Conservation (phyloP, 2,113 vertebrate species). For the Perognathus longimembris region DNA sequence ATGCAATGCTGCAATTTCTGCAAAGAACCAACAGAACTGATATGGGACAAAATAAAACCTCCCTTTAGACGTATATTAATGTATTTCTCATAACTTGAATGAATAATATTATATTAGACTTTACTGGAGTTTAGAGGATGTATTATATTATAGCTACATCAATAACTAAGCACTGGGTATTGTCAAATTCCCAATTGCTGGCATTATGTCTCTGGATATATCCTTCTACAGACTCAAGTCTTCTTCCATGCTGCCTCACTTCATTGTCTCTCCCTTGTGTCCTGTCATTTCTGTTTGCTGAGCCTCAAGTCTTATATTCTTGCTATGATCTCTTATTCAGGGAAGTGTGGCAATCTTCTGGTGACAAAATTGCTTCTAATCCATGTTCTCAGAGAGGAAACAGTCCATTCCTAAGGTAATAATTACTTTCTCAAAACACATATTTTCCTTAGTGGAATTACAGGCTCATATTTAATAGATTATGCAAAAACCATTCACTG, state of each 20-base stretch:
- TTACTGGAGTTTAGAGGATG: background rate
- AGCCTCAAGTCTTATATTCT: background rate
- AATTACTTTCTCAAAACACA: background rate
- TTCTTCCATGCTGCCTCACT: background rate
- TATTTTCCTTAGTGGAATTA: background rate
- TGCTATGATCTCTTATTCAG: background rate
- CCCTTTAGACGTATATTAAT: background rate
- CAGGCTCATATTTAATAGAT: background rate
- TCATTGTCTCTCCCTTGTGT: background rate
- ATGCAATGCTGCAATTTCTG: background rate
- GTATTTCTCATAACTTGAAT: background rate
- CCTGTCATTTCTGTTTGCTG: background rate
- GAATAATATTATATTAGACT: background rate
- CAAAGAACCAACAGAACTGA: background rate
- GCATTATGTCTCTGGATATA: background rate
- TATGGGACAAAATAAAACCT: background rate
- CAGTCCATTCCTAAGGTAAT: background rate
- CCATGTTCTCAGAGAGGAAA: background rate
- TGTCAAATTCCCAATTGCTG: background rate
- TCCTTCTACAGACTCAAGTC: background rate
- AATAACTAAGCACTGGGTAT: background rate
- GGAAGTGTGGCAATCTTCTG: background rate
- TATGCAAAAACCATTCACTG: background rate
- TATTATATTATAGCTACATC: background rate
- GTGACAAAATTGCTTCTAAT: no score